A percentile compares a stretch with the other conserved stretches of the same genome.
These are phyloP conservation scores for Smutsia temminckii DNA, from an alignment of 2,797 vertebrate species.

Conservation along the genomic window DNA sequence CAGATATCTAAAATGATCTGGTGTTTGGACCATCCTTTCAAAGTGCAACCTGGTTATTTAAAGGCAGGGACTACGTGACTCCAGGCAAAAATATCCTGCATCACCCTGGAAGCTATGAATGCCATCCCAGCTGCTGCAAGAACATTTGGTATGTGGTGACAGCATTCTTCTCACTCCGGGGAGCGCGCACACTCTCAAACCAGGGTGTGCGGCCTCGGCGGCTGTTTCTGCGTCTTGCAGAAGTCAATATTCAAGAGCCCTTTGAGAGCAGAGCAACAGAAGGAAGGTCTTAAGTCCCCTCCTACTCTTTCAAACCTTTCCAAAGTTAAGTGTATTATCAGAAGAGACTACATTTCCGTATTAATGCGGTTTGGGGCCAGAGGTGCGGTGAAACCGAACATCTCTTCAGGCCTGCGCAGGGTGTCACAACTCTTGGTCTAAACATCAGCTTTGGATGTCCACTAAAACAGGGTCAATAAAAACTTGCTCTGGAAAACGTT, in stretches of 20 bases:
- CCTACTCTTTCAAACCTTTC: neutral
- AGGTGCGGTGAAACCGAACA: neutral
- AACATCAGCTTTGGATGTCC: neutral
- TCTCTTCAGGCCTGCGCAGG: no score
- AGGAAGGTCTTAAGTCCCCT: neutral
- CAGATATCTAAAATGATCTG: neutral
- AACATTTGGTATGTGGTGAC: conserved; percentile 47
- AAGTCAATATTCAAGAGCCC: neutral
- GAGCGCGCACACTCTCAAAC: neutral
- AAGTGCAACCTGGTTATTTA: conserved; percentile 59
- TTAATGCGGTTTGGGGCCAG: neutral
- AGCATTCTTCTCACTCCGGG: conserved; percentile 25
- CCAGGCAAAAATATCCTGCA: conserved; percentile 59
- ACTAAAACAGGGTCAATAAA: neutral
- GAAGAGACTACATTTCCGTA: neutral
- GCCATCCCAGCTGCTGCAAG: conserved; percentile 34
- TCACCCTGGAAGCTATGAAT: neutral
- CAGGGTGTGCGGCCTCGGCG: neutral
- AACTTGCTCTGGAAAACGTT: neutral
- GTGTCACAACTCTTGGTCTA: neutral
- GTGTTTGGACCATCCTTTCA: conserved; percentile 5
- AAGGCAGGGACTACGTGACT: conserved; percentile 54
- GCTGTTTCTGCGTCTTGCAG: neutral
- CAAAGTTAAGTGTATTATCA: neutral
- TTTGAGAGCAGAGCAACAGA: neutral